Conservation (phyloP, 2,797 vertebrate species). For the Sorex maritimensis region DNA sequence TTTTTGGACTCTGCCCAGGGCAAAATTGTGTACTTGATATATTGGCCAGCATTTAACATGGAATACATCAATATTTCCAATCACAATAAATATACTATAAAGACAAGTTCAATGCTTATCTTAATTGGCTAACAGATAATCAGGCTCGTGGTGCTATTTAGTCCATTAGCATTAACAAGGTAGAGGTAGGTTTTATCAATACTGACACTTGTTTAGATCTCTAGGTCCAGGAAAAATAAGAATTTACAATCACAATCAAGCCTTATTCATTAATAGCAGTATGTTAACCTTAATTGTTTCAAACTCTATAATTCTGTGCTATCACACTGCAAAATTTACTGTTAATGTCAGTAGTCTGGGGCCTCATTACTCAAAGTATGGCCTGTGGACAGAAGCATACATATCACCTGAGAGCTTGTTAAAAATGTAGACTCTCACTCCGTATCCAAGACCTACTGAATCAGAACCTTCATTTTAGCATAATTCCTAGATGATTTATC, state of each 20-base stretch:
- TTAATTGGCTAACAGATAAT: slow-evolving; percentile 93
- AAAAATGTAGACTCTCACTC: neutral
- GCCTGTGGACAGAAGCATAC: neutral
- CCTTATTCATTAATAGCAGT: slow-evolving; percentile 87
- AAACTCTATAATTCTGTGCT: slow-evolving; percentile 81
- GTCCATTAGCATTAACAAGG: slow-evolving; percentile 91
- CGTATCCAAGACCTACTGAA: neutral
- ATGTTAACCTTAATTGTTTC: slow-evolving; percentile 88
- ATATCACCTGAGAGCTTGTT: neutral
- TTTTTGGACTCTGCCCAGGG: slow-evolving; percentile 71
- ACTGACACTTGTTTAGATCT: slow-evolving; percentile 89
- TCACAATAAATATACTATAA: slow-evolving; percentile 92
- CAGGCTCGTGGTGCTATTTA: slow-evolving; percentile 88
- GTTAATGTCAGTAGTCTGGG: slow-evolving; percentile 7
- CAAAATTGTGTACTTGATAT: slow-evolving; percentile 72
- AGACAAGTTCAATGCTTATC: slow-evolving; percentile 90
- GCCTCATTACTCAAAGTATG: neutral
- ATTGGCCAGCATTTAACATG: slow-evolving; percentile 84
- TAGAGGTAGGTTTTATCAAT: slow-evolving; percentile 91
- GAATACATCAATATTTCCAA: slow-evolving; percentile 89
- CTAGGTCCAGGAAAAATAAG: slow-evolving; percentile 89
- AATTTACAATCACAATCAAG: slow-evolving; percentile 89
- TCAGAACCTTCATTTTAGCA: slow-evolving; percentile 23
- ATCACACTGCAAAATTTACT: slow-evolving; percentile 55
- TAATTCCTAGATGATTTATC: slow-evolving; percentile 39